phyloP scores from a whole-genome alignment of 2,113 vertebrate genomes.

The Heterocephalus glaber region DNA sequence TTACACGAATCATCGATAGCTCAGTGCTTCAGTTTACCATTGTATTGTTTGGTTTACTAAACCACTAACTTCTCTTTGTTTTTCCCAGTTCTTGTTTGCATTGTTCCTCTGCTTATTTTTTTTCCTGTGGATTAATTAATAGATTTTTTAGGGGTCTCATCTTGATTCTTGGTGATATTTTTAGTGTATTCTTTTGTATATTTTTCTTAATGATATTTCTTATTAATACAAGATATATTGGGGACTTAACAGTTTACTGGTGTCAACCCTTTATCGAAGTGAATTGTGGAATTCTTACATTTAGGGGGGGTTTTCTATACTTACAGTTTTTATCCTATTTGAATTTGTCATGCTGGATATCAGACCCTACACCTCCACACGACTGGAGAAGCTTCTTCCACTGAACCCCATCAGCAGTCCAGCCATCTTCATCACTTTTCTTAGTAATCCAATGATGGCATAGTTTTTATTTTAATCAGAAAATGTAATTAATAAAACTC shows the following conservation, averaged over 20 bases:
- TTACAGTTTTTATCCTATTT: neutral
- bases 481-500: neutral
- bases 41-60: neutral
- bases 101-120: neutral
- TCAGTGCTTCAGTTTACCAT: neutral
- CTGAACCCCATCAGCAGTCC: neutral
- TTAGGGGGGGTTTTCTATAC: too few relatives aligned
- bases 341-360: neutral
- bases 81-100: neutral
- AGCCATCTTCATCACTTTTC: neutral
- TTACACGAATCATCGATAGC: neutral
- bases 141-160: neutral
- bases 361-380: neutral
- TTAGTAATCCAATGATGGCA: neutral
- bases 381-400: neutral
- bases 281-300: neutral
- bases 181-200: neutral
- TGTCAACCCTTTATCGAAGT: neutral
- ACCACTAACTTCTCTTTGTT: neutral
- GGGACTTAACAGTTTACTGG: neutral
- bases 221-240: neutral
- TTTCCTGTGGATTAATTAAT: neutral
- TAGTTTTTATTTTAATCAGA: neutral
- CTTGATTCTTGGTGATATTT: neutral
- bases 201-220: neutral